Evolutionary conservation across 1,140 invertebrate species (phyloP).

Genomic region (Drosophila triauraria): DNA sequence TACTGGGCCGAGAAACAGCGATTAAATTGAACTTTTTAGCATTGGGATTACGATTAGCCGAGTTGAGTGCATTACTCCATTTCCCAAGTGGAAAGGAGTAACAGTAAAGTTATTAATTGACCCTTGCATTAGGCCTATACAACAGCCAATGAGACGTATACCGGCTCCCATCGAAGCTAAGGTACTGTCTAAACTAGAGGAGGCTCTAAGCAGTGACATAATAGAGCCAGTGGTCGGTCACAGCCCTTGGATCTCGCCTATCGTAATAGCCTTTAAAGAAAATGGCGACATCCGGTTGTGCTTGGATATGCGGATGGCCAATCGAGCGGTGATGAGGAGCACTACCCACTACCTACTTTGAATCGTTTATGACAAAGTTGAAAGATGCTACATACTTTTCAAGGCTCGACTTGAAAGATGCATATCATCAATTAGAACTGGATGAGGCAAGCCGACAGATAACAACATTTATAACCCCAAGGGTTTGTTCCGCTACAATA

Average conservation of each 20-base stretch:
- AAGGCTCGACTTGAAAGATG: not conserved
- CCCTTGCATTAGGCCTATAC: constrained; percentile 13
- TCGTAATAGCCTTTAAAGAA: no score
- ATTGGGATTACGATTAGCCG: constrained; percentile 24
- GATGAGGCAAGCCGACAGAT: not conserved
- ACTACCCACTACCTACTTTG: no score
- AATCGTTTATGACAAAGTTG: no score
- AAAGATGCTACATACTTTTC: no score
- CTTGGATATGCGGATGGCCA: no score
- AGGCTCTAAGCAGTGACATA: constrained; percentile 16
- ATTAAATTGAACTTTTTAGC: constrained; percentile 15
- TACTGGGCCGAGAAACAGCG: constrained; percentile 39
- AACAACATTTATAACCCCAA: not conserved
- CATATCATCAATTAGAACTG: constrained; percentile 15
- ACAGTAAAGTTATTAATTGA: constrained; percentile 4
- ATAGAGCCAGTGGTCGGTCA: constrained; percentile 23
- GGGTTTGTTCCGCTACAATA: constrained; percentile 18
- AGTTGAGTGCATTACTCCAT: constrained; percentile 27
- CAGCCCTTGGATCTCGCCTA: no score
- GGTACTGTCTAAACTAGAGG: constrained; percentile 21
- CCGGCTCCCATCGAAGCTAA: constrained; percentile 26
- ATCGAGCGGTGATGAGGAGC: no score
- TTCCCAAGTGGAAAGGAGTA: no score
- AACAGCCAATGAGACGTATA: constrained; percentile 25
- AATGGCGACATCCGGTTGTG: no score